phyloP scores from a whole-genome alignment of 37 sponge, comb jelly and placozoan species.

The Oscarella lobularis region DNA sequence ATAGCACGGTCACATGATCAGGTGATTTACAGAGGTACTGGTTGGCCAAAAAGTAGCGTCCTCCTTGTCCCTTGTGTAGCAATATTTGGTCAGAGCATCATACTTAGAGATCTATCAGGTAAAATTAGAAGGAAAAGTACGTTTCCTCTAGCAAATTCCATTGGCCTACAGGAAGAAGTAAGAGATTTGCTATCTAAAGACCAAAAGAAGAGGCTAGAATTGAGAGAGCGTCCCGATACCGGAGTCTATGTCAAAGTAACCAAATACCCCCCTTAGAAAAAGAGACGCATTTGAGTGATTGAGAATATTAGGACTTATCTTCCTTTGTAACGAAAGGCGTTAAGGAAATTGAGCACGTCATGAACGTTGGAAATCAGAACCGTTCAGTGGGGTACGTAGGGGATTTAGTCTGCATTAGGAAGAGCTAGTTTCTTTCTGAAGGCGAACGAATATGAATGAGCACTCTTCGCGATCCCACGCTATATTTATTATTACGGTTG shows the following conservation, averaged over 20 bases:
- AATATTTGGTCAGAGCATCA: conserved; percentile 87
- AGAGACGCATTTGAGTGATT: not conserved
- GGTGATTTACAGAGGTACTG: no score
- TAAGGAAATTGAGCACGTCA: conserved; percentile 96
- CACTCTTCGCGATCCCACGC: conserved; percentile 99
- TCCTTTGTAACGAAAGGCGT: conserved; percentile 93
- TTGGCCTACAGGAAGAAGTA: conserved; percentile 79
- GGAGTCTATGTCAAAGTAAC: conserved; percentile 84
- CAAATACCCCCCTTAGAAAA: no score
- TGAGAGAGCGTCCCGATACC: conserved; percentile 87
- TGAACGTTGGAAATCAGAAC: conserved; percentile 92
- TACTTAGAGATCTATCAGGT: conserved; percentile 98
- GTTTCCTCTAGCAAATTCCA: no score
- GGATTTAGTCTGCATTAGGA: no score
- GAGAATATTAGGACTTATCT: conserved; percentile 53
- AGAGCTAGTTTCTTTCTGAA: conserved; percentile 5
- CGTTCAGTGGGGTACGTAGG: conserved; percentile 73
- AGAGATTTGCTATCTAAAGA: conserved; percentile 90
- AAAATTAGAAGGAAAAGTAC: conserved; percentile 58
- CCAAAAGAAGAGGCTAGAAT: conserved; percentile 69
- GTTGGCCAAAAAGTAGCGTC: no score
- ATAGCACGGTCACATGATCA: conserved; percentile 67
- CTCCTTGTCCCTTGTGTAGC: conserved; percentile 19
- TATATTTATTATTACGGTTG: conserved; percentile 90
- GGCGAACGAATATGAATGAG: conserved; percentile 91